Base-by-base conservation (phyloP, 2,113 vertebrate species). In the Lontra canadensis region DNA sequence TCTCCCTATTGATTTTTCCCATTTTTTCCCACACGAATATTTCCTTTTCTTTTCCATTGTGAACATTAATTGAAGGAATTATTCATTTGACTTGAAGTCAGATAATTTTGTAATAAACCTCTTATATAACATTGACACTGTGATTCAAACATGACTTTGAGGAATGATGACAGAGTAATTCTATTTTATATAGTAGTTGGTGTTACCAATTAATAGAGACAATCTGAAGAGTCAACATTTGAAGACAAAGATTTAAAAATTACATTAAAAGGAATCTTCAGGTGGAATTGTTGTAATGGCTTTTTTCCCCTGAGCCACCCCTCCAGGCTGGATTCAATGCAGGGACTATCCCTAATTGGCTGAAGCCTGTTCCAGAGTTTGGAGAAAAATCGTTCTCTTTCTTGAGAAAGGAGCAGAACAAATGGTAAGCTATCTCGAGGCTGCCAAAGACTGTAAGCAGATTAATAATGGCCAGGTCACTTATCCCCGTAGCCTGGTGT, bases 131-230 rank as follows among this genome's bases (percentile, higher is more conserved):
- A 78, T 34, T 74, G 67, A 95, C 12, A 63, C 12, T 85, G 39
- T 84, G 83, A 96, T 81, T 97, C 73, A 93, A 92, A 78, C 21
- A 83, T 52, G 57, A 89, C 49, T 90, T 80, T 87, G 92, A 96
- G 82, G 73, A 96, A 80, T 76, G 26, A 92, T 82, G 42, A 74
- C 76, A 82, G 34, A 81, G 15, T 96, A 78, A 95, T 94, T 76
- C 20, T 87, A 25, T 93, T 95, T 89, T 63, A 80, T 92, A 61
- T 26, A 73, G 23, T 87, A 73, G 10, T 69, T 91, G n/a, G 3
- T 96, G 39, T 76, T 71, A 84, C 6, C 49, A 96, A 52, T 88
- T 97, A 83, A 55, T 71, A 36, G 39, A 96, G 23, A 85, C 65
- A 79, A 91, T 61, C 44, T 69, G 42, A 90, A 85, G 65, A 55